Evolutionary conservation across 2,797 vertebrate genomes (phyloP), one percentile per base, ranked within the genome.

Genomic region (Sarcoramphus papa): DNA sequence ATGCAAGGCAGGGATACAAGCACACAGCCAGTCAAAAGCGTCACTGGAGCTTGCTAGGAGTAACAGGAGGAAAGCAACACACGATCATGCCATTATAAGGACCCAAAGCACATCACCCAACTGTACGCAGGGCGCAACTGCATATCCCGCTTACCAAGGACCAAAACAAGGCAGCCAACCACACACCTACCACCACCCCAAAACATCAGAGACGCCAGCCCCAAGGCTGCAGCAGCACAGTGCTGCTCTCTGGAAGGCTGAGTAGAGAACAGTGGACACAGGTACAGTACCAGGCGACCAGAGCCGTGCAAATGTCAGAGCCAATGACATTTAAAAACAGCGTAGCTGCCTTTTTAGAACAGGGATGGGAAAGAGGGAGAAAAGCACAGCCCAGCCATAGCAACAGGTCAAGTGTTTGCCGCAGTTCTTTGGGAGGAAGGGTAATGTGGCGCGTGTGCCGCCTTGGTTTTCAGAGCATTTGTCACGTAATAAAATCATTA

Each of bases 1-100:
- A 99, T 98, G 98, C 98, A 98, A 98, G 98, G 98, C 98, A 97
- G 98, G 97, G 69, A 98, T 96, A 94, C 97, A 97, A 97, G 89
- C 97, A 95, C 41, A 68, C 97, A 98, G 97, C 95, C 98, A 96
- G 95, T 97, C 98, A 97, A 97, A 97, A 98, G 98, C 98, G 95
- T 98, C 97, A 84, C 97, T 98, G 83, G 73, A 83, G 85, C 64
- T 93, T 72, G 47, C 69, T 62, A 62, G 51, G 70, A 88, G 77
- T 67, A 93, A 48, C 2, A 25, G 70, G 57, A 92, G 56, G 65
- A 80, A 75, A 90, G 86, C 70, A 83, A 30, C 77, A 83, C 64
- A 70, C 1, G 80, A 76, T 63, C 73, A 15, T 0, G 0, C 57
- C 73, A 3, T 81, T 47, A 3, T 14, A 37, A 59, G 48, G 48